Base-by-base conservation (phyloP, 2,888 invertebrate genomes). In the Mesorhabditis spiculigera region DNA sequence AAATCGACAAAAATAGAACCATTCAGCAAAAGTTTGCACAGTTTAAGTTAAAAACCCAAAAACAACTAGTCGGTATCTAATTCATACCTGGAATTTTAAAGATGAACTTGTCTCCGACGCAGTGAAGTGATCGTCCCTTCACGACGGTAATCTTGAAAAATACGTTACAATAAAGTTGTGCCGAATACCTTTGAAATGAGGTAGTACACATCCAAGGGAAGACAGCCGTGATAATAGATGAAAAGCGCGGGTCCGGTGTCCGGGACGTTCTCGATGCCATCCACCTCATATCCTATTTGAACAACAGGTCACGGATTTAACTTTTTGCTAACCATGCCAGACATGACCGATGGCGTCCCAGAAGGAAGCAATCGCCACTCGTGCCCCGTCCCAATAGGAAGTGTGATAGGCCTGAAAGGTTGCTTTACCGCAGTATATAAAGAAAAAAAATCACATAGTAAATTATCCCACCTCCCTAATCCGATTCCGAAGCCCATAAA, bases 271-370 rank as follows among this genome's bases (percentile, higher is more conserved):
- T 97, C 94, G 69, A 96, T 81, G 0, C 97, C 97, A 65, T 90
- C 88, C 71, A 95, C 90, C 86, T 95, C 94, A 88, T 93, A 94
- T 13, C 93, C 94, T 94, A 86, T 44, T 87, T 87, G 74, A 66
- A 71, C 10, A 50, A 50, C 8, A 50, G 10, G 58, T 50, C n/a
- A 50, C 8, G n/a, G n/a, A 50, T 50, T 50, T n/a, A 65, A 65
- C 44, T 44, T 43, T 4, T 28, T 45, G 43, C 70, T 45, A 73
- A 89, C 89, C 89, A 86, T 89, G 89, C 89, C 89, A 97, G 71
- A 97, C 91, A 90, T 93, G 92, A 0, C 95, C 96, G 87, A 96
- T 95, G 0, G 93, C 94, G 89, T 95, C 95, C 97, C 97, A 97
- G 67, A 95, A 89, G 0, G 93, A 93, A 69, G 93, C 92, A 4